Evolutionary conservation across 1,140 invertebrate species (phyloP), one percentile per base, ranked within the genome.

Genomic region (Telenomus remus): DNA sequence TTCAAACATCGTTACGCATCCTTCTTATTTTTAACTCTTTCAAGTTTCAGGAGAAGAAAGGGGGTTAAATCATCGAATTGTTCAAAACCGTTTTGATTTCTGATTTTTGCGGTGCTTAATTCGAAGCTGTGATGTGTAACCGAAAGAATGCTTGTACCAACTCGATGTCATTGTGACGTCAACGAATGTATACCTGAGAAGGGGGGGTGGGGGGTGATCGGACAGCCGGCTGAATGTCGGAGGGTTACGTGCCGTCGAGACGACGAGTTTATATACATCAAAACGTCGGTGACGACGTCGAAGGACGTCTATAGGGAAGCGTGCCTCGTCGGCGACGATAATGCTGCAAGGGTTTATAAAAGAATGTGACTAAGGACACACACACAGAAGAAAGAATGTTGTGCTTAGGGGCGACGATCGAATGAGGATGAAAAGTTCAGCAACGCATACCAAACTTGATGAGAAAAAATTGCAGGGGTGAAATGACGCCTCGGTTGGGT

Each of bases 371-470:
- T 66, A 63, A 71, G 63, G 51, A 72, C 47, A 48, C 39, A 44
- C 37, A 57, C 47, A 66, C 47, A 51, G 11, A 14, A 9, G 51
- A 63, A 53, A 68, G 63, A 51, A 68, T 66, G 56, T 57, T 64
- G 59, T 64, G 64, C 44, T 63, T 69, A 59, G 49, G 53, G 69
- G 57, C 49, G 64, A 72, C 50, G 59, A 68, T 68, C 56, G 60
- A 77, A 71, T 54, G 64, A 64, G 55, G 66, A 64, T 70, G 64
- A 60, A 78, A 78, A 64, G 53, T 73, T 69, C 47, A 61, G 73
- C 56, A 39, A 55, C 63, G 56, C 66, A 68, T 56, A 66, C 50
- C 63, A 68, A 59, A 50, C 56, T 66, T 65, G 61, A 66, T 61
- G 56, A 59, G 56, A 65, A 59, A 59, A 73, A 66, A 69, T 53